Base-by-base conservation (phyloP, 2,888 invertebrate species). In the Drosophila borealis region DNA sequence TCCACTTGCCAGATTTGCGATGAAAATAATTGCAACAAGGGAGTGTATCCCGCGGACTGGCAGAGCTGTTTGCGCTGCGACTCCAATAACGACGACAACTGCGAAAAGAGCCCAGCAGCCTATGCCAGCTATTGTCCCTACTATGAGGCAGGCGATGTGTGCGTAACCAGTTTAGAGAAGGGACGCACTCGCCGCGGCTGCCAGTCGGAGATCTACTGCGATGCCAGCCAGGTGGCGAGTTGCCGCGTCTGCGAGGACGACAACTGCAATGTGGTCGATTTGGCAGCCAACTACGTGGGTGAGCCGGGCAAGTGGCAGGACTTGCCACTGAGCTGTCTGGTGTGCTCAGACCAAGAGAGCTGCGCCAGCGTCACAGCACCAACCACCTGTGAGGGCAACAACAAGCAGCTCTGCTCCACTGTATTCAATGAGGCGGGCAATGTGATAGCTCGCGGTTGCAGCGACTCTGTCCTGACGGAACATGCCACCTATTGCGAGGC, bases 221-320 rank as follows among this genome's bases (percentile, higher is more conserved):
- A 88, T 54, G 42, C 48, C 4, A 69, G 42, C 4, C 74, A 83
- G 17, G 63, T 70, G 13, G 65, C 60, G 11, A 88, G 36, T 8
- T 91, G 91, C 29, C 85, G 90, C 4, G 42, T 83, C 3, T 91
- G 91, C 51, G 54, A 74, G n/a, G 61, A 45, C 1, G 64, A 80
- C 11, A 81, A 91, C 21, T 91, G 91, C 62, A 91, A 91, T 36
- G 39, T 57, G 1, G 55, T 81, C 1, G 79, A 92, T 45, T 46
- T 91, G 21, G 44, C 80, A 14, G 65, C 68, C 10, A 51, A 8
- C 4, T 79, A 74, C 46, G 77, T 91, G 1, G 92, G 92, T 0
- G 82, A 83, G 6, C 89, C 91, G 0, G 92, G 92, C 17, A 82
- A 78, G 66, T 92, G 91, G 91, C 91, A 91, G 61, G 89, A 79